A percentile compares a stretch with the other conserved stretches of the same genome.
phyloP scores from a whole-genome alignment of 2,113 vertebrate genomes.

The Carlito syrichta region DNA sequence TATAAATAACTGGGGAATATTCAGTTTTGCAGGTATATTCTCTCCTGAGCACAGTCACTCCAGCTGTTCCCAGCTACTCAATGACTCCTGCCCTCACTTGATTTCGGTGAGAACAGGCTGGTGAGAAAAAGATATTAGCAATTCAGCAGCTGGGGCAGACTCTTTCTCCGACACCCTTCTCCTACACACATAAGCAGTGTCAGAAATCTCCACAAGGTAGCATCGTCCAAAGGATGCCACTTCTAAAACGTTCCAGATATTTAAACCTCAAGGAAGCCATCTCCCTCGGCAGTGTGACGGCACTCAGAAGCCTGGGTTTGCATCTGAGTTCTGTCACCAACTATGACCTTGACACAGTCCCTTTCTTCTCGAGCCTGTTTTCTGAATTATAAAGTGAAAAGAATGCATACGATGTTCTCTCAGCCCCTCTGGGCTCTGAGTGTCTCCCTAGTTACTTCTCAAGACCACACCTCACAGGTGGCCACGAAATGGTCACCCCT shows the following conservation, averaged over 20 bases:
- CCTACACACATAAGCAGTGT: neutral
- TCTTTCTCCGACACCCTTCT: neutral
- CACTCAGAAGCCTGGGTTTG: neutral
- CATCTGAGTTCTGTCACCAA: neutral
- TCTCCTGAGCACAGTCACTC: neutral
- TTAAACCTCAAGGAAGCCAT: neutral
- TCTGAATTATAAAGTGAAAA: neutral
- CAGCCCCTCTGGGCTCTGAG: neutral
- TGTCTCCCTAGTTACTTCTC: neutral
- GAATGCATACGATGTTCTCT: neutral
- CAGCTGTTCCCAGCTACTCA: neutral
- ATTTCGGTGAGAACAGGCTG: neutral
- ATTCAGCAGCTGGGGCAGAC: neutral
- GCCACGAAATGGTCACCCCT: neutral
- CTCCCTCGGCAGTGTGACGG: neutral
- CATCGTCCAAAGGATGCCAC: neutral
- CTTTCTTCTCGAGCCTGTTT: neutral
- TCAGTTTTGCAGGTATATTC: neutral
- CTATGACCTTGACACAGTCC: neutral
- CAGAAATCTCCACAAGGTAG: neutral
- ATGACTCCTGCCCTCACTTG: neutral
- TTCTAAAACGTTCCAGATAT: neutral
- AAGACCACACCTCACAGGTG: neutral
- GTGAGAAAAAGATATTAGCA: neutral
- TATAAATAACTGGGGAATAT: neutral